Evolutionary conservation across 2,113 vertebrate genomes (phyloP), one percentile per base, ranked within the genome.

Genomic region (Paradoxurus hermaphroditus): DNA sequence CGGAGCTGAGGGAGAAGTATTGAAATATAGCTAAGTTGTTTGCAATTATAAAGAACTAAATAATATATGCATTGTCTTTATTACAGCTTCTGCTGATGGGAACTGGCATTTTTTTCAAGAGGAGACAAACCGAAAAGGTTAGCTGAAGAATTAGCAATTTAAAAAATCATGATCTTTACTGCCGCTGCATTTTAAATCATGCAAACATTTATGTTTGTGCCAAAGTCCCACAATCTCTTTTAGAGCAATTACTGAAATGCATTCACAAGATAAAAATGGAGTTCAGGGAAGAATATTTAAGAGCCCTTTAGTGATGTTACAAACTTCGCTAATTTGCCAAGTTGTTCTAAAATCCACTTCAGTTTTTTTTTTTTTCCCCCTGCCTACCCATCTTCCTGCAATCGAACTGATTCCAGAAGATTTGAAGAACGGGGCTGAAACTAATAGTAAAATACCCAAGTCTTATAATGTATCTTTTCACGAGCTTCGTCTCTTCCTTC

Each of bases 71-170:
- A 86, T 96, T 97, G 97, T 96, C 92, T 96, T 91, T 73, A 90
- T 95, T 92, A 92, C 6, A 36, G 92, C 44, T 88, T 96, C 94
- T 79, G 78, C 84, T 94, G 92, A 0, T 46, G 73, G 79, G 14
- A 92, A 68, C 79, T 87, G 79, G 0, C 93, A 59, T 97, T 98
- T 97, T 98, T 97, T 97, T 78, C 86, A 95, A 86, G 84, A 95
- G 16, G 93, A 97, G 95, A 95, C 83, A 67, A 96, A 98, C 67
- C 0, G 3, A 94, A 98, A 97, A 98, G 96, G 98, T 97, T 98
- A 97, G 97, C 98, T 98, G 95, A 98, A 97, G 75, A 98, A 98
- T 96, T 89, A 89, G 98, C 97, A 97, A 98, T 98, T 97, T 95
- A 78, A 96, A 90, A 98, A 90, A 96, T 86, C 90, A 97, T 86